These are phyloP conservation scores for Heliopora coerulea DNA, from an alignment of 92 coral and sea anemone species.

Conservation along the genomic window DNA sequence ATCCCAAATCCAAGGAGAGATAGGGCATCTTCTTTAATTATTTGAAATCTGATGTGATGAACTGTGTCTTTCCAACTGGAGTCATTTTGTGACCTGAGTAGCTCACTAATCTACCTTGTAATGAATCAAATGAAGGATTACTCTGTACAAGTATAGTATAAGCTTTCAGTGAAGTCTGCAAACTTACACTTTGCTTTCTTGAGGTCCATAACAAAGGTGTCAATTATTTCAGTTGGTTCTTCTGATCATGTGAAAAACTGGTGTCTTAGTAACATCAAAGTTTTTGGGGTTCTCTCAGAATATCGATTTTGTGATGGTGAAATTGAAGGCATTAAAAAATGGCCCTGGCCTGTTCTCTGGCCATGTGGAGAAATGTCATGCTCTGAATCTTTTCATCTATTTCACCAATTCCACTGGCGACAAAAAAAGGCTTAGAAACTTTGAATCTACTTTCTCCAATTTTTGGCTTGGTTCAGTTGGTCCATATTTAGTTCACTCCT, in stretches of 20 bases:
- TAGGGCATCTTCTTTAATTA: slow-evolving; percentile 4
- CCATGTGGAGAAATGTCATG: neutral
- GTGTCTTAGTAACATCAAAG: slow-evolving; percentile 4
- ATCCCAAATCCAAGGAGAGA: neutral
- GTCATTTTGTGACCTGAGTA: slow-evolving; percentile 12
- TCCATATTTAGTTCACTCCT: slow-evolving; percentile 31
- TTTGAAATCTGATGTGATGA: no score
- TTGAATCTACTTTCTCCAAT: slow-evolving; percentile 9
- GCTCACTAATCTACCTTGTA: slow-evolving; percentile 8
- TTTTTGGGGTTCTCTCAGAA: slow-evolving; percentile 2
- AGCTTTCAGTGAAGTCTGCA: neutral
- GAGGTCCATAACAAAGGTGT: slow-evolving; percentile 6
- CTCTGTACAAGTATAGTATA: neutral
- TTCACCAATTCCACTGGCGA: slow-evolving; percentile 9
- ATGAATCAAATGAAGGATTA: slow-evolving; percentile 11
- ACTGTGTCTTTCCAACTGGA: slow-evolving; percentile 5
- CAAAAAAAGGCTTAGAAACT: neutral
- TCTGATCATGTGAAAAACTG: slow-evolving; percentile 12
- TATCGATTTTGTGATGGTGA: neutral
- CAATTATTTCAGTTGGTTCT: slow-evolving; percentile 17
- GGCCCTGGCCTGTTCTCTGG: slow-evolving; percentile 18
- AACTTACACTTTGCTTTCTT: slow-evolving; percentile 9
- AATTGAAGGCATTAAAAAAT: slow-evolving; percentile 6
- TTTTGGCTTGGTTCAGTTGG: slow-evolving; percentile 10
- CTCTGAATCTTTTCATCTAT: neutral